phyloP scores from a whole-genome alignment of 1,140 invertebrate genomes.

The Macrotrachela quadricornifera region DNA sequence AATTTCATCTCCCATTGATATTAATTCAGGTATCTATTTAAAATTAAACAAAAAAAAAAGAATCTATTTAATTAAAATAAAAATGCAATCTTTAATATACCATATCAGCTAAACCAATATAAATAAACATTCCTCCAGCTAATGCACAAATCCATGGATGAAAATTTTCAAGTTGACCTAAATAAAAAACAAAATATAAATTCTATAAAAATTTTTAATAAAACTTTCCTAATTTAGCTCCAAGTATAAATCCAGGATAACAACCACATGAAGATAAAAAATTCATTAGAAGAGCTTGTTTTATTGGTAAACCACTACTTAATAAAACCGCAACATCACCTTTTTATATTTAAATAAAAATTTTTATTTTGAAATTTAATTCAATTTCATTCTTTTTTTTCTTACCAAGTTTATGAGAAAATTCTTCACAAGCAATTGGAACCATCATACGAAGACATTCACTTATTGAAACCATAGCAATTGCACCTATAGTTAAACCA shows the following conservation, averaged over 20 bases:
- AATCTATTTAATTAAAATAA: background rate
- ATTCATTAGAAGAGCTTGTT: constrained; percentile 44
- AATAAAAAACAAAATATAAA: background rate
- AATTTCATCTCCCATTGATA: constrained; percentile 5
- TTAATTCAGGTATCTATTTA: constrained; percentile 7
- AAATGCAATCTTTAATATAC: constrained; percentile 22
- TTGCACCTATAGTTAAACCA: constrained; percentile 45
- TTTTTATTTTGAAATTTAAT: too few species aligned
- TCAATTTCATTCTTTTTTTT: too few species aligned
- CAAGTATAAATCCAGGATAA: constrained; percentile 41
- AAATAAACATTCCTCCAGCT: constrained; percentile 43
- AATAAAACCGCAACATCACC: constrained; percentile 45
- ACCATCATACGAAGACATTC: constrained; percentile 44
- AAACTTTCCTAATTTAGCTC: constrained; percentile 24
- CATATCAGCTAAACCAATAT: constrained; percentile 43
- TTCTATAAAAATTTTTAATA: constrained; percentile 12
- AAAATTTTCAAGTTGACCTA: constrained; percentile 35
- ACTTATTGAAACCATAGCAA: constrained; percentile 40
- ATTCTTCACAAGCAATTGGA: constrained; percentile 47
- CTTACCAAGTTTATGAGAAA: constrained; percentile 50
- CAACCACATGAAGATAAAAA: constrained; percentile 46
- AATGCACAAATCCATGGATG: constrained; percentile 38
- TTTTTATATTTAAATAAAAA: too few species aligned
- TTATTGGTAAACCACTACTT: constrained; percentile 43
- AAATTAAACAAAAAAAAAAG: background rate